Conservation (phyloP, 2,888 invertebrate species). For the Antheraea yamamai region DNA sequence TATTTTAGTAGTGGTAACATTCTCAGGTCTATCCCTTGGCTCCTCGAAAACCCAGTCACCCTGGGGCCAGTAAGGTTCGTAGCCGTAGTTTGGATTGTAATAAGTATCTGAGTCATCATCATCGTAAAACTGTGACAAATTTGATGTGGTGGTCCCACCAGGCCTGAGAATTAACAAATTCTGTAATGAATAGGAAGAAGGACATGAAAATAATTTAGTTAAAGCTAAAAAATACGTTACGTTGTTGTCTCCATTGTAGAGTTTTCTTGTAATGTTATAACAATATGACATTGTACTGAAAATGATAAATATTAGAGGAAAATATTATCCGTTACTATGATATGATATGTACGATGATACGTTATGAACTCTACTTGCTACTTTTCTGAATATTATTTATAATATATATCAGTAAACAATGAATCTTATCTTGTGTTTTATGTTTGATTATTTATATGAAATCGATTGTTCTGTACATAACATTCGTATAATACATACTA, state of each 20-base stretch:
- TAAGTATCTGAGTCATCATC: slow-evolving; percentile 1
- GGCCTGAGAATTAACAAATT: not conserved
- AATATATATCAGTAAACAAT: not conserved
- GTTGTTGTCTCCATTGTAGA: not conserved
- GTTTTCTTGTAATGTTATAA: not conserved
- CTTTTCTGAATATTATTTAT: not conserved
- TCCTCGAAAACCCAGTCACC: slow-evolving; percentile 38
- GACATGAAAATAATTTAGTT: not conserved
- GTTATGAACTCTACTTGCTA: not conserved
- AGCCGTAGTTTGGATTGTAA: slow-evolving; percentile 42
- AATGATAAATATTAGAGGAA: not conserved
- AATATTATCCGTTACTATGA: not conserved
- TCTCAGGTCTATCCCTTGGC: slow-evolving; percentile 1
- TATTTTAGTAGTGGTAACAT: slow-evolving; percentile 28
- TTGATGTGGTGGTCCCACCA: not conserved
- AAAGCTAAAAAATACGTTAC: not conserved
- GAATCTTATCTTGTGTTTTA: not conserved
- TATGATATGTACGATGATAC: too few species aligned
- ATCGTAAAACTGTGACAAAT: not conserved
- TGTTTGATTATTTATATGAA: not conserved
- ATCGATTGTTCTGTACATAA: not conserved
- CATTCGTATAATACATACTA: slow-evolving; percentile 14
- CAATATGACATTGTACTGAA: slow-evolving; percentile 14
- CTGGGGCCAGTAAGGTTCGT: slow-evolving; percentile 44
- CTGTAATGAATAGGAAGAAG: not conserved